phyloP scores from a whole-genome alignment of 2,797 vertebrate species.

The Heliangelus exortis region DNA sequence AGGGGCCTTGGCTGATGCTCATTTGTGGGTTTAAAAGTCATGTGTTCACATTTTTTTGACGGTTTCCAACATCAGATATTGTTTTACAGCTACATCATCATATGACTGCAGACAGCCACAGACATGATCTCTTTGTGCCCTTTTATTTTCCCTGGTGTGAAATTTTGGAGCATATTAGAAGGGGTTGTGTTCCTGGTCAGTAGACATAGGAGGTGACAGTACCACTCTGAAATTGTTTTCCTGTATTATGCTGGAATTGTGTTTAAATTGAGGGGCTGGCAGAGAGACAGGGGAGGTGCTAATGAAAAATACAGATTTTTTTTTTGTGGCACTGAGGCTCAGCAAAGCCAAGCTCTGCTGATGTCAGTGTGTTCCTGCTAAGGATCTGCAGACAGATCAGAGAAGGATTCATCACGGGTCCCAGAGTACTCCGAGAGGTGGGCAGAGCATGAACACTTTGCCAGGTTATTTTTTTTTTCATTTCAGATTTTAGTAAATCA shows the following conservation, averaged over 20 bases:
- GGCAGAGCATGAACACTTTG: neutral
- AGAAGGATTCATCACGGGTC: neutral
- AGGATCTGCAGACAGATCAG: neutral
- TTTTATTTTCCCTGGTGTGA: neutral
- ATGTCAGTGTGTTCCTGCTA: neutral
- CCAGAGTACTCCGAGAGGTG: neutral
- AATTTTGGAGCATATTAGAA: neutral
- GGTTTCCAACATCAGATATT: constrained; percentile 4
- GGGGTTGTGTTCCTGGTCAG: neutral
- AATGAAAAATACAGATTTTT: neutral
- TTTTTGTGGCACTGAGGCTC: neutral
- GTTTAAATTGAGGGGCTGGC: neutral
- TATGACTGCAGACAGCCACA: constrained; percentile 14
- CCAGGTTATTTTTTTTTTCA: constrained; percentile 3
- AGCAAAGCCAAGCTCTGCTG: neutral
- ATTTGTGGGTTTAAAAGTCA: neutral
- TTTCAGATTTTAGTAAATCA: neutral
- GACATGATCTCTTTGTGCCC: neutral
- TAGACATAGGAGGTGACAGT: neutral
- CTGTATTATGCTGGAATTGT: neutral
- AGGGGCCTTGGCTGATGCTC: neutral
- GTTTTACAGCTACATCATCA: neutral
- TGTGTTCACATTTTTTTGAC: neutral
- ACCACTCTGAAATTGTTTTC: neutral
- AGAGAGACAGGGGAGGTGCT: neutral